Evolutionary conservation across 1,140 invertebrate genomes (phyloP).

Genomic region (Scaptomyza pallida): DNA sequence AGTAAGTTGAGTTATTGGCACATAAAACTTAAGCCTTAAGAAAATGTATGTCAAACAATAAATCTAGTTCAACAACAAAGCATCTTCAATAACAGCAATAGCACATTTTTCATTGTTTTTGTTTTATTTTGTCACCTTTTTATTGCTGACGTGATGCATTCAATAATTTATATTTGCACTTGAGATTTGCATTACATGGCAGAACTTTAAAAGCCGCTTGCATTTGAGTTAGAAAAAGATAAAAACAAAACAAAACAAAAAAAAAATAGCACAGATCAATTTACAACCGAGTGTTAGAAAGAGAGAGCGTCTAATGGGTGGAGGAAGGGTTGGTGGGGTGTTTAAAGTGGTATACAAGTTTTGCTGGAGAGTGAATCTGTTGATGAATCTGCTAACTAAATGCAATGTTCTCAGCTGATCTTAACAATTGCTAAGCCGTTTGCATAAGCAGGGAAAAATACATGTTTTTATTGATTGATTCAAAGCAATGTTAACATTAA

Average conservation of each 20-base stretch:
- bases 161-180: slow-evolving; percentile 62
- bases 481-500: background rate
- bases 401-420: slow-evolving; percentile 12
- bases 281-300: slow-evolving; percentile 50
- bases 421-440: background rate
- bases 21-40: too few relatives aligned
- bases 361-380: background rate
- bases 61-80: background rate
- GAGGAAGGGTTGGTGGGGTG: slow-evolving; percentile 18
- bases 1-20: too few relatives aligned
- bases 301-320: background rate
- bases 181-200: slow-evolving; percentile 67
- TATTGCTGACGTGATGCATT: slow-evolving; percentile 29
- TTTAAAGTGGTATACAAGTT: slow-evolving; percentile 9
- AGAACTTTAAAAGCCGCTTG: slow-evolving; percentile 24
- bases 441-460: slow-evolving; percentile 1
- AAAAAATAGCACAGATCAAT: slow-evolving; percentile 65
- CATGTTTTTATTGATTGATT: slow-evolving; percentile 37
- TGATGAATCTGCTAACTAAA: background rate
- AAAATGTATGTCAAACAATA: too few relatives aligned
- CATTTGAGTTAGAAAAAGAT: slow-evolving; percentile 21
- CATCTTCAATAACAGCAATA: background rate
- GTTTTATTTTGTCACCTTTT: background rate
- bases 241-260: slow-evolving; percentile 51
- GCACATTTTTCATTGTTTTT: background rate